phyloP scores from a whole-genome alignment of 2,888 invertebrate genomes.

The Xestobium rufovillosum region DNA sequence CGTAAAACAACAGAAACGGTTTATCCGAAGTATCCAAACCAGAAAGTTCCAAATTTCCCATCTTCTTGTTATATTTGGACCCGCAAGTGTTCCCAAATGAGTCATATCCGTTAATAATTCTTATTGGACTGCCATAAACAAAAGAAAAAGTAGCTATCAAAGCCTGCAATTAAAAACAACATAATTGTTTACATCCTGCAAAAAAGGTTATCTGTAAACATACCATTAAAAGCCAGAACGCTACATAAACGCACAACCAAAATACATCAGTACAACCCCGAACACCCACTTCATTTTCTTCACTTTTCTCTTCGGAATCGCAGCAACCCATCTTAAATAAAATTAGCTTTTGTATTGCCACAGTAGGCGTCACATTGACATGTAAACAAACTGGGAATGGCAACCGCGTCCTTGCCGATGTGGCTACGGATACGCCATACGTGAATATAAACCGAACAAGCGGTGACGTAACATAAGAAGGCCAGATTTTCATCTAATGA shows the following conservation, averaged over 20 bases:
- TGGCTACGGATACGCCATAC: too few relatives aligned
- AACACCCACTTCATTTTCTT: slow-evolving; percentile 45
- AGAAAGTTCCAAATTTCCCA: slow-evolving; percentile 65
- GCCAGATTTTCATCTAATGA: too few relatives aligned
- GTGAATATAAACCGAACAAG: too few relatives aligned
- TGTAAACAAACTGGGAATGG: too few relatives aligned
- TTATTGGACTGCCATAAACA: slow-evolving; percentile 78
- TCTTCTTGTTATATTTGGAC: slow-evolving; percentile 65
- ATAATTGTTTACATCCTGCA: slow-evolving; percentile 11
- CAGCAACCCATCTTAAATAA: slow-evolving; percentile 71
- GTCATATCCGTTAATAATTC: slow-evolving; percentile 86
- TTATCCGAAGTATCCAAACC: slow-evolving; percentile 74
- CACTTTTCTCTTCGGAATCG: slow-evolving; percentile 47
- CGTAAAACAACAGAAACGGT: slow-evolving; percentile 76
- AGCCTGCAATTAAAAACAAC: slow-evolving; percentile 49
- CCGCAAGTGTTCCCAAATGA: slow-evolving; percentile 95
- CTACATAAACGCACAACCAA: slow-evolving; percentile 70
- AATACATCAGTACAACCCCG: slow-evolving; percentile 77
- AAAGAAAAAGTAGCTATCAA: slow-evolving; percentile 80
- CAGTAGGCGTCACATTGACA: too few relatives aligned
- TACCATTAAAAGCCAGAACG: slow-evolving; percentile 83
- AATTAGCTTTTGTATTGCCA: too few relatives aligned
- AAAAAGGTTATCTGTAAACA: slow-evolving; percentile 21
- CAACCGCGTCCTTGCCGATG: too few relatives aligned
- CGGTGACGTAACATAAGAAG: too few relatives aligned